Evolutionary conservation across 2,113 vertebrate species (phyloP), one percentile per base, ranked within the genome.

Genomic region (Carettochelys insculpta): DNA sequence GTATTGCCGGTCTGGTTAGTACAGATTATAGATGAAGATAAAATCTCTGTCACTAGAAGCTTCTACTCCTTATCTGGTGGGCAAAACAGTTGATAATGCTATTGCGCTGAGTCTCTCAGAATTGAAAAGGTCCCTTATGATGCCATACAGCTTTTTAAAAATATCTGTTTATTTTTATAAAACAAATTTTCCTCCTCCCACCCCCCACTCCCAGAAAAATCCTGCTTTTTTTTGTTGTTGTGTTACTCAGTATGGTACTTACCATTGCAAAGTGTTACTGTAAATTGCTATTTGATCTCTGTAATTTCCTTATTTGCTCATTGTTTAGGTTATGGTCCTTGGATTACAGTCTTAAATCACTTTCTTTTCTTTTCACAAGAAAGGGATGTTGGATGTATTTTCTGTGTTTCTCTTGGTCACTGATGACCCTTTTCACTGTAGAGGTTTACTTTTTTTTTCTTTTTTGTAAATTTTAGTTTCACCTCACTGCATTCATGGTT

Each of bases 271-370:
- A 75, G 2, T 3, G 3, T 3, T 1, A 87, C 76, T 78, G n/a
- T 88, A 88, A 92, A 8, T 25, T 73, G 68, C 12, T 78, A 80
- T 5, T 85, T 14, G n/a, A 58, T 77, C 83, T 53, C 77, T 84
- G 84, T 92, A 34, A 2, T 25, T 75, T 77, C 16, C 1, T 50
- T 84, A 10, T 2, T 5, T 93, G 29, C 43, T 91, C 48, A 75
- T 82, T 86, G 9, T 78, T 92, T 93, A 80, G 73, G 75, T 77
- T 11, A 2, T 89, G 34, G 31, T 65, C 34, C 16, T 52, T 85
- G n/a, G 11, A 71, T 83, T 11, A 2, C 3, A 27, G 1, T 38
- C 19, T 88, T 80, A 25, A 82, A 45, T 43, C 3, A 1, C 4
- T 43, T 78, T 41, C 24, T 24, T 45, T 77, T 77, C 29, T 77